phyloP scores from a whole-genome alignment of 2,888 invertebrate genomes.

The Drosophila prolongata region DNA sequence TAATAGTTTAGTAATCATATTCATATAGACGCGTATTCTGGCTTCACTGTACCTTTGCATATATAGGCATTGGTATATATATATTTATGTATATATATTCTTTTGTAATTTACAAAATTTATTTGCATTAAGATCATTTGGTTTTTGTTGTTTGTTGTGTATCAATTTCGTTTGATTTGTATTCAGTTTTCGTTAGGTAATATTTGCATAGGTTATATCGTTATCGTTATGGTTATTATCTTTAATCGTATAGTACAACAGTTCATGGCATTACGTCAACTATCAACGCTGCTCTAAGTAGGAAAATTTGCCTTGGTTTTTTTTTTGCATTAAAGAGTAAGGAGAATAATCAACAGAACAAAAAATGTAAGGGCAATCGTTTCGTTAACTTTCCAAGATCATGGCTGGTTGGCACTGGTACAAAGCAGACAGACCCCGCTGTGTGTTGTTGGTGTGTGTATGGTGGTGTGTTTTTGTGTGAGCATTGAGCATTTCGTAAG shows the following conservation, averaged over 20 bases:
- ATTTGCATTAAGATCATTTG: conserved; percentile 72
- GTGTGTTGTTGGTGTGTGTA: conserved; percentile 14
- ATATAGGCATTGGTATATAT: not conserved
- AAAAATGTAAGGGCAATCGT: conserved; percentile 39
- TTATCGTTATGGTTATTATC: conserved; percentile 31
- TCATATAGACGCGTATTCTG: conserved; percentile 13
- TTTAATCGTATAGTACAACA: conserved; percentile 65
- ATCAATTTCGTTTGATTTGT: conserved; percentile 64
- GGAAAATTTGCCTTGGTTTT: conserved; percentile 30
- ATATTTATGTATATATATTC: conserved; percentile 39
- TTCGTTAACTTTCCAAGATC: conserved; percentile 37
- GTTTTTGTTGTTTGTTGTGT: conserved; percentile 65
- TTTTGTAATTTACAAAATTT: conserved; percentile 60
- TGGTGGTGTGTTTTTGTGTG: conserved; percentile 34
- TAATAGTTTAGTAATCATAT: conserved; percentile 21
- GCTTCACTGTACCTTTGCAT: conserved; percentile 23
- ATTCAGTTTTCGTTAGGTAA: conserved; percentile 49
- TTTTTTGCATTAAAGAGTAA: conserved; percentile 18
- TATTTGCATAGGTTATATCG: conserved; percentile 49
- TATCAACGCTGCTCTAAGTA: conserved; percentile 54
- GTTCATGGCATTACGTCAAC: conserved; percentile 64
- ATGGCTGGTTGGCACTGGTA: conserved; percentile 68
- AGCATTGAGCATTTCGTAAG: conserved; percentile 71
- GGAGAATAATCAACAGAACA: conserved; percentile 41
- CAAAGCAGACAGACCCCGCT: conserved; percentile 45